Conservation (phyloP, 2,113 vertebrate species). For the Triplophysa tibetana region DNA sequence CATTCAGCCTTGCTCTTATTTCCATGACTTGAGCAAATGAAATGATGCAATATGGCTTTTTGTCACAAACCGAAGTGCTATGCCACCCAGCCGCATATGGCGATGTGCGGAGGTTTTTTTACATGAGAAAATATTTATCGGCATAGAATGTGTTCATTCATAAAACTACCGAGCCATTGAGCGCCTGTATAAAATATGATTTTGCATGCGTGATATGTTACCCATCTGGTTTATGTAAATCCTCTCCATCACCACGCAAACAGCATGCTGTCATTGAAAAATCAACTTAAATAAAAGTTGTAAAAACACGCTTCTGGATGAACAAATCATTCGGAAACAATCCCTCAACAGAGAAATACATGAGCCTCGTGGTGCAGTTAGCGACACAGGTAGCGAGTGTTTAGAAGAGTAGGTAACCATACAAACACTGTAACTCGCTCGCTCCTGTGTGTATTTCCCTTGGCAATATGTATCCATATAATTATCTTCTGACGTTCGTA, state of each 20-base stretch:
- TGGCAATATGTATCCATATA: background rate
- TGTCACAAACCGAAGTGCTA: constrained; percentile 97
- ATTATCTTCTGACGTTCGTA: background rate
- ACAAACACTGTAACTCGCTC: constrained; percentile 63
- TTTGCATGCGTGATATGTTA: background rate
- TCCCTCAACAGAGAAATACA: background rate
- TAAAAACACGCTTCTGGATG: background rate
- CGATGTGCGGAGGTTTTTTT: constrained; percentile 88
- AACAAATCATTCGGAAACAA: background rate
- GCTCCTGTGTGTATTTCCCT: background rate
- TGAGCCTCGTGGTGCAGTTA: constrained; percentile 19
- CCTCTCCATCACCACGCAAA: background rate
- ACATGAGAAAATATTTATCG: constrained; percentile 90
- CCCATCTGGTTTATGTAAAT: constrained; percentile 25
- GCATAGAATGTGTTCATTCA: constrained; percentile 80
- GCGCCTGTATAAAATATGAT: constrained; percentile 49
- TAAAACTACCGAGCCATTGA: constrained; percentile 3
- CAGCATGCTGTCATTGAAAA: constrained; percentile 5
- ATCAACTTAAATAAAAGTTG: background rate
- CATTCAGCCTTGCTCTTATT: constrained; percentile 95
- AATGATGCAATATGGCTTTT: constrained; percentile 99
- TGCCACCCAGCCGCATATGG: constrained; percentile 98
- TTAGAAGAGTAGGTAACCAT: constrained; percentile 60
- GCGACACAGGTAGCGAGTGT: background rate
- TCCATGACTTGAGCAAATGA: constrained; percentile 99